Evolutionary conservation across 2,888 invertebrate genomes (phyloP).

Genomic region (Allygus modestus): DNA sequence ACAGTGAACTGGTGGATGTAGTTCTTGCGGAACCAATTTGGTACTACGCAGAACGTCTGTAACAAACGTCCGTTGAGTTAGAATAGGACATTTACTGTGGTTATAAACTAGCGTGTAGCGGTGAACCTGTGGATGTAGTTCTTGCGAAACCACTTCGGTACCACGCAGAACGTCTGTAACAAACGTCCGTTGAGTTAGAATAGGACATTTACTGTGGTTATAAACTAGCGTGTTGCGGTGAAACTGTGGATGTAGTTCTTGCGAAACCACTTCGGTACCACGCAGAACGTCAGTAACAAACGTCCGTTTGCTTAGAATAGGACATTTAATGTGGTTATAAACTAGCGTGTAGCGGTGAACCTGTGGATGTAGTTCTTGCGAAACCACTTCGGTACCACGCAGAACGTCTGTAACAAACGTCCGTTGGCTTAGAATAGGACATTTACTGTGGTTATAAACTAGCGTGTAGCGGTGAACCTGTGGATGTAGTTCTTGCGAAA

Average conservation of each 20-base stretch:
- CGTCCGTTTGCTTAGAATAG: conserved; percentile 74
- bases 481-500: conserved; percentile 97
- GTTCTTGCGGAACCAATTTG: conserved; percentile 79
- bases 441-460: conserved; percentile 84
- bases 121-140: conserved; percentile 98
- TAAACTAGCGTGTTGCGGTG: too few relatives aligned
- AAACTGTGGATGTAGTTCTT: too few relatives aligned
- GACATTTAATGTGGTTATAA: too few relatives aligned
- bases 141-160: conserved; percentile 95
- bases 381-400: conserved; percentile 96
- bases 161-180: conserved; percentile 97
- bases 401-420: conserved; percentile 90
- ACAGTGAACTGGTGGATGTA: conserved; percentile 99
- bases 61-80: conserved; percentile 72
- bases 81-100: conserved; percentile 89
- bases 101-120: too few relatives aligned
- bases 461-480: conserved; percentile 91
- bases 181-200: conserved; percentile 65
- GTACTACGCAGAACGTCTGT: conserved; percentile 98
- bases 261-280: conserved; percentile 81
- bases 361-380: conserved; percentile 97
- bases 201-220: too few relatives aligned
- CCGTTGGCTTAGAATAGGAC: conserved; percentile 77
- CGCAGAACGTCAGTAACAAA: conserved; percentile 93
- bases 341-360: conserved; percentile 92